phyloP scores from a whole-genome alignment of 1,140 invertebrate species.

The Zaprionus taronus region DNA sequence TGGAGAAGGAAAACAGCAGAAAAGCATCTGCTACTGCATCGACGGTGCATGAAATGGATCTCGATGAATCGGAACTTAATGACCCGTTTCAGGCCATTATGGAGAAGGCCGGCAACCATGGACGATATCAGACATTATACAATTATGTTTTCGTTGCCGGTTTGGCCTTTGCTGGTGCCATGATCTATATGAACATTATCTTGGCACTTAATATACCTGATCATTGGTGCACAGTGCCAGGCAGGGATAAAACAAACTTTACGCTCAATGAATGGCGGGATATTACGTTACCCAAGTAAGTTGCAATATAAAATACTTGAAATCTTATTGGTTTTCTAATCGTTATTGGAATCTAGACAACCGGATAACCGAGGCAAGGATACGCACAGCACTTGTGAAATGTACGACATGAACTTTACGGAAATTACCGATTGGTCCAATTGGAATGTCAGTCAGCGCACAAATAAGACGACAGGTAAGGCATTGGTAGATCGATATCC shows the following conservation, averaged over 20 bases:
- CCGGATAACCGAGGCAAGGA: conserved; percentile 69
- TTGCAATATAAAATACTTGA: neutral
- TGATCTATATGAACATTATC: conserved; percentile 85
- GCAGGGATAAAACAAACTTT: conserved; percentile 84
- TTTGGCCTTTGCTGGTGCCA: conserved; percentile 78
- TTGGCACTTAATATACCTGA: conserved; percentile 85
- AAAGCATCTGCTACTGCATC: conserved; percentile 52
- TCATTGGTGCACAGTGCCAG: conserved; percentile 86
- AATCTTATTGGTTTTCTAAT: neutral
- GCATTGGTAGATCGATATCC: too few relatives aligned
- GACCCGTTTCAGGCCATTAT: conserved; percentile 85
- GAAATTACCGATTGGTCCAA: conserved; percentile 64
- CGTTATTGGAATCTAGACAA: conserved; percentile 45
- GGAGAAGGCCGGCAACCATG: conserved; percentile 85
- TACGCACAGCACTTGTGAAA: conserved; percentile 79
- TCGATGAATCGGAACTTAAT: conserved; percentile 73
- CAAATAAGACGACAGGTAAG: conserved; percentile 71
- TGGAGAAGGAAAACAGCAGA: conserved; percentile 51
- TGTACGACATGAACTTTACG: conserved; percentile 81
- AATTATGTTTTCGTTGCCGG: conserved; percentile 85
- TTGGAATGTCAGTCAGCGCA: conserved; percentile 60
- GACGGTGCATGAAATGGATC: conserved; percentile 59
- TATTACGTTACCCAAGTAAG: conserved; percentile 85
- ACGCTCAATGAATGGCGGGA: conserved; percentile 85
- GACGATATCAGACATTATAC: conserved; percentile 85